These are phyloP conservation scores for Rhamphomyia laevipes DNA, from an alignment of 2,888 invertebrate genomes.

Conservation along the genomic window DNA sequence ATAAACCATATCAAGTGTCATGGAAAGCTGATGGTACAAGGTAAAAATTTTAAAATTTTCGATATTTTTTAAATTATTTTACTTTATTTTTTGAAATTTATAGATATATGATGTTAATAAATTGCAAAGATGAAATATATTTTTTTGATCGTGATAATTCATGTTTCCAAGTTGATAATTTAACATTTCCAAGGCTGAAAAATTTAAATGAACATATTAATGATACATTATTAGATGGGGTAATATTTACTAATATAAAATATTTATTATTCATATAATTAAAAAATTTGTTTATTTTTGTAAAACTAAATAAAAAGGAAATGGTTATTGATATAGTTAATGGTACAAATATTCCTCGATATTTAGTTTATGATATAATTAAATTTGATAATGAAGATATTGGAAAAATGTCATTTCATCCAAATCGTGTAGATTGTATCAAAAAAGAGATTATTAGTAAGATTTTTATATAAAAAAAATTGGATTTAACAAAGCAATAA, in stretches of 20 bases:
- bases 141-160: slow-evolving; percentile 93
- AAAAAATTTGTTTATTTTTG: slow-evolving; percentile 13
- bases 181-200: slow-evolving; percentile 68
- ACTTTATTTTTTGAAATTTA: too few relatives aligned
- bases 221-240: slow-evolving; percentile 85
- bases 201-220: slow-evolving; percentile 57
- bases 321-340: slow-evolving; percentile 87
- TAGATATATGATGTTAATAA: slow-evolving; percentile 92
- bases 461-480: slow-evolving; percentile 11
- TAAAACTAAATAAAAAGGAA: slow-evolving; percentile 53
- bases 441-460: slow-evolving; percentile 56
- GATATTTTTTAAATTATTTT: neutral
- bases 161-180: slow-evolving; percentile 69
- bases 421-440: slow-evolving; percentile 65
- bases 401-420: slow-evolving; percentile 61
- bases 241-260: slow-evolving; percentile 35
- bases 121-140: slow-evolving; percentile 72
- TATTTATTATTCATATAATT: too few relatives aligned
- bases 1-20: slow-evolving; percentile 87
- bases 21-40: slow-evolving; percentile 99
- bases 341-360: slow-evolving; percentile 68
- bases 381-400: slow-evolving; percentile 69
- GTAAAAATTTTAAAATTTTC: slow-evolving; percentile 34
- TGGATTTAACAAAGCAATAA: neutral
- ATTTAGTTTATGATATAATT: slow-evolving; percentile 90